Conservation (phyloP, 2,797 vertebrate species). For the Leucoraja ocellata region DNA sequence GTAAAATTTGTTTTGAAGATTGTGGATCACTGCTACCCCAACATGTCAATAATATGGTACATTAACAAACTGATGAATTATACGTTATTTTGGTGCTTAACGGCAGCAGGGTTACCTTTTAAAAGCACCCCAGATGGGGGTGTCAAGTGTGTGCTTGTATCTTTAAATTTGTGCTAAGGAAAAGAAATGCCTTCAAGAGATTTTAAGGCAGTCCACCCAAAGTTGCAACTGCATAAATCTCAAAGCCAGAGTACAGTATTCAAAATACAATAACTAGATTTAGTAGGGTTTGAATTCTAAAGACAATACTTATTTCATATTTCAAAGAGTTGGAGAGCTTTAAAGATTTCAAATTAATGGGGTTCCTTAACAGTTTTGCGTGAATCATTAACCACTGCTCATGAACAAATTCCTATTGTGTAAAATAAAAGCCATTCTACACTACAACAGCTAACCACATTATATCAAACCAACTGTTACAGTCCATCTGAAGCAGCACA, state of each 20-base stretch:
- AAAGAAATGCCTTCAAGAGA: constrained; percentile 23
- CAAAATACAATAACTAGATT: constrained; percentile 15
- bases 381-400: constrained; percentile 29
- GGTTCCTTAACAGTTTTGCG: constrained; percentile 3
- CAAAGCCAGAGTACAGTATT: constrained; percentile 28
- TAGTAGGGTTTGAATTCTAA: constrained; percentile 8
- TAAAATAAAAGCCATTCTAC: constrained; percentile 37
- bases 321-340: constrained; percentile 2
- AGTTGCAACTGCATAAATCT: constrained; percentile 16
- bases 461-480: background rate
- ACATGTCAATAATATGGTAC: background rate
- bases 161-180: constrained; percentile 31
- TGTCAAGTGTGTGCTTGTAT: constrained; percentile 34
- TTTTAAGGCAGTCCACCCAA: background rate
- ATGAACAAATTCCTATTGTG: constrained; percentile 16
- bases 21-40: background rate
- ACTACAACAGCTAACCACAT: constrained; percentile 35
- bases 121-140: constrained; percentile 4
- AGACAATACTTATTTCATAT: constrained; percentile 22
- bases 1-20: background rate
- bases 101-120: background rate
- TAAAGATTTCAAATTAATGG: background rate
- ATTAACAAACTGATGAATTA: background rate
- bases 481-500: constrained; percentile 1
- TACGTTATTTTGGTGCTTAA: constrained; percentile 1